phyloP scores from a whole-genome alignment of 1,140 invertebrate species.

The Nymphalis io region DNA sequence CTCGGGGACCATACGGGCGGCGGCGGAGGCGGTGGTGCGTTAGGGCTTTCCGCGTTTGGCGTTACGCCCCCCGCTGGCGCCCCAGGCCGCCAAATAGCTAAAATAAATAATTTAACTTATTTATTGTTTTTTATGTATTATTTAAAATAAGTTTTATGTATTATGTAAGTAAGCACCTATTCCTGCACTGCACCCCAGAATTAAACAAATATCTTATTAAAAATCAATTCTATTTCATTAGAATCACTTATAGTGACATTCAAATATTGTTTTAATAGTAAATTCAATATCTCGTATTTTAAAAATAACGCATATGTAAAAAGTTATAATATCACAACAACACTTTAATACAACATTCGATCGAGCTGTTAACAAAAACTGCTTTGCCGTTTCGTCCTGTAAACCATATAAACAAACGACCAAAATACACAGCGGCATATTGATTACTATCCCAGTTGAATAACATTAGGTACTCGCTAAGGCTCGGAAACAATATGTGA shows the following conservation, averaged over 20 bases:
- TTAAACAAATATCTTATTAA: too few relatives aligned
- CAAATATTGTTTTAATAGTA: too few relatives aligned
- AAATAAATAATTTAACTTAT: constrained; percentile 25
- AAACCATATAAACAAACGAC: not conserved
- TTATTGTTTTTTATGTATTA: not conserved
- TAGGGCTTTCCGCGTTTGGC: constrained; percentile 54
- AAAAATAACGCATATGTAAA: too few relatives aligned
- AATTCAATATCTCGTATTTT: too few relatives aligned
- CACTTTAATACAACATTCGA: not conserved
- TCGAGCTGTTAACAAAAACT: not conserved
- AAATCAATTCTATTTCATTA: too few relatives aligned
- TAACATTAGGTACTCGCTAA: constrained; percentile 28
- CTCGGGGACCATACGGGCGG: constrained; percentile 88
- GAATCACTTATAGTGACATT: too few relatives aligned
- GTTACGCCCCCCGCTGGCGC: constrained; percentile 49
- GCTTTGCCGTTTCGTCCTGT: not conserved
- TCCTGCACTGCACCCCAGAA: too few relatives aligned
- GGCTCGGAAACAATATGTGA: constrained; percentile 44
- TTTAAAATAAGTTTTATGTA: too few relatives aligned
- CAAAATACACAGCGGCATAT: constrained; percentile 6
- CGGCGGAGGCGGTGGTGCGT: constrained; percentile 80
- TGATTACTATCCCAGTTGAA: constrained; percentile 29
- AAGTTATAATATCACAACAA: too few relatives aligned
- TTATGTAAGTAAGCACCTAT: too few relatives aligned
- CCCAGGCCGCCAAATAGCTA: constrained; percentile 70